These are phyloP conservation scores for Picathartes gymnocephalus DNA, from an alignment of 2,113 vertebrate species.

Conservation along the genomic window DNA sequence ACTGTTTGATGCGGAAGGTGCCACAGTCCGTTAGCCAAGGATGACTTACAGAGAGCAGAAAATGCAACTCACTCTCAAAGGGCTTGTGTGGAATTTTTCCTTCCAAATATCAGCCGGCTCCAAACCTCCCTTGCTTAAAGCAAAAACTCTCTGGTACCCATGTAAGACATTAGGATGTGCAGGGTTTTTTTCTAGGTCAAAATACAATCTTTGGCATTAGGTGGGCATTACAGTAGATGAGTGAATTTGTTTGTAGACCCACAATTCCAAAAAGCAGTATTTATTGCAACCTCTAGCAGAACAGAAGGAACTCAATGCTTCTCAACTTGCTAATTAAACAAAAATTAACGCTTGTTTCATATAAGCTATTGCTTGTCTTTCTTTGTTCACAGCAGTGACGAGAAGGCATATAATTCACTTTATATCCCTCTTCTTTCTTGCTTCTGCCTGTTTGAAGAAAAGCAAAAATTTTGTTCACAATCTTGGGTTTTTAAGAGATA, in stretches of 20 bases:
- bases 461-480: not conserved
- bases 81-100: not conserved
- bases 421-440: not conserved
- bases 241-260: not conserved
- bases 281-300: not conserved
- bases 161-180: not conserved
- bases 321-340: not conserved
- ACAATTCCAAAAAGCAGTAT: not conserved
- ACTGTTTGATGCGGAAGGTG: not conserved
- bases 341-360: not conserved
- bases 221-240: not conserved
- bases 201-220: not conserved
- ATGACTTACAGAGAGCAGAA: not conserved
- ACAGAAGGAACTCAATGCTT: not conserved
- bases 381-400: not conserved
- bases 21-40: not conserved
- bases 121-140: not conserved
- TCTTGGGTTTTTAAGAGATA: not conserved
- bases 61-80: not conserved
- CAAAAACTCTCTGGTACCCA: not conserved
- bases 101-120: not conserved
- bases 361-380: not conserved
- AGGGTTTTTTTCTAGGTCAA: not conserved
- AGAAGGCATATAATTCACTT: not conserved
- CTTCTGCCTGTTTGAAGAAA: not conserved